Conservation (phyloP, 2,113 vertebrate species). For the Oryctolagus cuniculus region DNA sequence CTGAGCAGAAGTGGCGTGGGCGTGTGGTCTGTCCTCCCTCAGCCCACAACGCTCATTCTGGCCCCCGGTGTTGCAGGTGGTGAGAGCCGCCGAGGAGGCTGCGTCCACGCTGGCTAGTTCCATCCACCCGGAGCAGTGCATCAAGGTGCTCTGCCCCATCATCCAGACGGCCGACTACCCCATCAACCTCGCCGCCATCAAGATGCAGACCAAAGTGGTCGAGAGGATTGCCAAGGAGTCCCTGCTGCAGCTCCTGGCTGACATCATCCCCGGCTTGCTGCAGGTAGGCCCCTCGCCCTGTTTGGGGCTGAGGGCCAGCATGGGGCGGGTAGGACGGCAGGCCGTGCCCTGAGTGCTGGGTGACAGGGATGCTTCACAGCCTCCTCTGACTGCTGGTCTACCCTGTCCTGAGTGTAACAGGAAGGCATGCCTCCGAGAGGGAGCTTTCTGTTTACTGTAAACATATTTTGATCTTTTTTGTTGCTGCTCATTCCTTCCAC, state of each 20-base stretch:
- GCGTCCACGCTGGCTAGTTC: slow-evolving; percentile 96
- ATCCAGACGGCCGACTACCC: slow-evolving; percentile 99
- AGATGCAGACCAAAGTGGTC: slow-evolving; percentile 99
- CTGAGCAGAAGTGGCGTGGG: not conserved
- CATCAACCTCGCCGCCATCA: slow-evolving; percentile 99
- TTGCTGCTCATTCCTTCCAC: slow-evolving; percentile 3
- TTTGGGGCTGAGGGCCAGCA: not conserved
- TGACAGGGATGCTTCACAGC: not conserved
- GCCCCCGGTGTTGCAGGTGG: slow-evolving; percentile 90
- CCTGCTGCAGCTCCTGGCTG: slow-evolving; percentile 93
- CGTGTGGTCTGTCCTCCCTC: fast-evolving
- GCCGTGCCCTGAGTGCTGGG: no score
- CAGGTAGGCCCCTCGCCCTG: slow-evolving; percentile 88
- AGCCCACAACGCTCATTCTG: not conserved
- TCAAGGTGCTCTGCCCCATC: slow-evolving; percentile 99
- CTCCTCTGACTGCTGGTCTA: not conserved
- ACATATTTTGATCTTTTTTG: slow-evolving; percentile 40
- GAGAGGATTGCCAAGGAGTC: slow-evolving; percentile 97
- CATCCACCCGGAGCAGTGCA: slow-evolving; percentile 98
- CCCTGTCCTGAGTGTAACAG: not conserved
- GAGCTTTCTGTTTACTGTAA: slow-evolving; percentile 41
- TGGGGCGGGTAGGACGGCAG: no score
- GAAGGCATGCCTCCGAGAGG: not conserved
- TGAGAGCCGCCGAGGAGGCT: slow-evolving; percentile 97
- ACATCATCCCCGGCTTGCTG: slow-evolving; percentile 97